A percentile compares a stretch with the other conserved stretches of the same genome.
Evolutionary conservation across 35 echinoderm and acorn worm genomes (phyloP).

Genomic region (Ptychodera flava): DNA sequence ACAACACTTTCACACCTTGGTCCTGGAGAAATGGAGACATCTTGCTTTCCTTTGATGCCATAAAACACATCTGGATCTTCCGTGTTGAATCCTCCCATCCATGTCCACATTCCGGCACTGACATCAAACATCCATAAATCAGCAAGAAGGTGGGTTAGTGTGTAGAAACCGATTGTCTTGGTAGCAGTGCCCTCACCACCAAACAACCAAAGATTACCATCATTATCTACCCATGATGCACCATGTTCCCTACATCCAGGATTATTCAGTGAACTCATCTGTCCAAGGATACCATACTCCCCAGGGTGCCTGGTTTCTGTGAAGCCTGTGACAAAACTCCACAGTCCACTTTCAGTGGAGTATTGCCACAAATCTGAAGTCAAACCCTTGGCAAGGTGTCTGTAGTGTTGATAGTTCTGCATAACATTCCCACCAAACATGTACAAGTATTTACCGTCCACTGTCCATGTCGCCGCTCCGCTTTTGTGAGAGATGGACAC

Average conservation of each 20-base stretch:
- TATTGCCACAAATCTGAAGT: not conserved
- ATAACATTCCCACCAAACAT: not conserved
- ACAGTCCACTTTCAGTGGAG: not conserved
- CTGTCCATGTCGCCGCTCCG: not conserved
- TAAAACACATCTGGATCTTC: not conserved
- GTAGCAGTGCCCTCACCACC: not conserved
- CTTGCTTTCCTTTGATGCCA: not conserved
- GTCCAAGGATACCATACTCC: not conserved
- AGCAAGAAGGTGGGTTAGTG: not conserved
- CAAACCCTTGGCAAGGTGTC: not conserved
- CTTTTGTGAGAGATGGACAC: not conserved
- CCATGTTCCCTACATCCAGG: not conserved
- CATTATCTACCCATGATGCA: not conserved
- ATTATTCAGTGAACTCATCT: not conserved
- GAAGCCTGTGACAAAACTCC: not conserved
- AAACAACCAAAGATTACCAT: not conserved
- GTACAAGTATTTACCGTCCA: not conserved
- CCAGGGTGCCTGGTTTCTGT: not conserved
- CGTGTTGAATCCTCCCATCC: not conserved
- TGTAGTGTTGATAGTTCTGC: not conserved
- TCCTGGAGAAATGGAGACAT: not conserved
- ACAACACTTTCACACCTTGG: not conserved
- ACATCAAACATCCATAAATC: not conserved
- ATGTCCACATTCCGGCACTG: not conserved
- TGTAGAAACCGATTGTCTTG: not conserved